Percentiles rank a stretch among this genome's conserved stretches.
These are phyloP conservation scores for Tipula confusa DNA, from an alignment of 2,888 invertebrate genomes.

Conservation along the genomic window DNA sequence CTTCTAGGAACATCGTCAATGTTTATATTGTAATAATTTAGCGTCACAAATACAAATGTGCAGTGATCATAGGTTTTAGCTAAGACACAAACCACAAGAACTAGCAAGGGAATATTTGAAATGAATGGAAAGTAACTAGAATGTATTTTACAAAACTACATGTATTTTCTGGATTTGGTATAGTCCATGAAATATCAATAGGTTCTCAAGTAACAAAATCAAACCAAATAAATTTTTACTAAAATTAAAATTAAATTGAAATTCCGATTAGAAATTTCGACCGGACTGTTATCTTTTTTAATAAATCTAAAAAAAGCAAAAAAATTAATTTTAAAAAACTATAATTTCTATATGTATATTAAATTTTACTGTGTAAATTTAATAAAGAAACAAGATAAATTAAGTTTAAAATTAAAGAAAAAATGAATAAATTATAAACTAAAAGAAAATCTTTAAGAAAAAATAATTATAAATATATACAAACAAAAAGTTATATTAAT, in stretches of 20 bases:
- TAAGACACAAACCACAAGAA: not conserved
- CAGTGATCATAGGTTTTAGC: too few species aligned
- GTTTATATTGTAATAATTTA: too few species aligned
- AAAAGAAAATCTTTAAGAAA: not conserved
- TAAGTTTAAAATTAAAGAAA: not conserved
- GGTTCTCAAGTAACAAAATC: not conserved
- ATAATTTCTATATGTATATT: not conserved
- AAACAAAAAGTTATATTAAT: conserved; percentile 3
- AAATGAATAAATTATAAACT: not conserved
- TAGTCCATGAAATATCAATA: too few species aligned
- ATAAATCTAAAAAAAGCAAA: not conserved
- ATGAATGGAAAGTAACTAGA: too few species aligned
- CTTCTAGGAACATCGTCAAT: too few species aligned
- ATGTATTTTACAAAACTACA: too few species aligned
- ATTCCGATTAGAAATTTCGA: not conserved
- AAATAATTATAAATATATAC: conserved; percentile 13
- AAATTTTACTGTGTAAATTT: not conserved
- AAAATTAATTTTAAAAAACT: not conserved
- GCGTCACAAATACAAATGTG: too few species aligned
- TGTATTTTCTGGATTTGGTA: too few species aligned
- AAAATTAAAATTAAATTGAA: not conserved
- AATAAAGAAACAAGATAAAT: not conserved
- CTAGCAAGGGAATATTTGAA: too few species aligned
- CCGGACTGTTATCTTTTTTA: not conserved
- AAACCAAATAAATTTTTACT: not conserved